Conservation (phyloP, 1,140 invertebrate genomes). For the Papilio glaucus region DNA sequence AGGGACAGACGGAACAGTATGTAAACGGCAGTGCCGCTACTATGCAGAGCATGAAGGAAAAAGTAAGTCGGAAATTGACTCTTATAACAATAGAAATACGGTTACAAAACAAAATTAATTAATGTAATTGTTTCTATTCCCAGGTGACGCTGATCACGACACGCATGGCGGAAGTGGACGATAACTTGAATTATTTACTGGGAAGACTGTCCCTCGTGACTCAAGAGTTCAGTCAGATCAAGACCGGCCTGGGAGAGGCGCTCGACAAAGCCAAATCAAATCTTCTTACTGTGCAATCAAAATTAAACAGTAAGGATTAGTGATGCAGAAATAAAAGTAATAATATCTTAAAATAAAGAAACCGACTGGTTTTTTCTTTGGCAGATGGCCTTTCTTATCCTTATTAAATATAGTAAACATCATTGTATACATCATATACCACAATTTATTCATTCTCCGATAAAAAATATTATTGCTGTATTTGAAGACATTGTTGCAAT, state of each 20-base stretch:
- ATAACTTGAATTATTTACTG: conserved; percentile 93
- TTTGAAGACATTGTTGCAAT: no score
- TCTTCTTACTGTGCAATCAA: conserved; percentile 87
- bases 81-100: conserved; percentile 36
- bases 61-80: conserved; percentile 81
- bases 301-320: conserved; percentile 70
- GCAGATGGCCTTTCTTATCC: no score
- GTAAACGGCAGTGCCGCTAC: conserved; percentile 92
- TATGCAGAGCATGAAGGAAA: conserved; percentile 91
- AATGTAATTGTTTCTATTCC: conserved; percentile 38
- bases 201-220: conserved; percentile 91
- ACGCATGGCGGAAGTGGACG: conserved; percentile 91
- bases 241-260: conserved; percentile 88
- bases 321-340: background rate
- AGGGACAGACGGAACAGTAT: conserved; percentile 91
- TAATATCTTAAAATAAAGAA: background rate
- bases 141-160: conserved; percentile 90
- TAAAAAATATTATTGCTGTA: no score
- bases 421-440: no score
- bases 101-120: conserved; percentile 38
- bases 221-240: conserved; percentile 94
- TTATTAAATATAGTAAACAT: no score
- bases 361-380: background rate
- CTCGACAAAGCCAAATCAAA: conserved; percentile 89
- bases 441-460: no score